Evolutionary conservation across 1,140 invertebrate genomes (phyloP).

Genomic region (Eriocheir sinensis): DNA sequence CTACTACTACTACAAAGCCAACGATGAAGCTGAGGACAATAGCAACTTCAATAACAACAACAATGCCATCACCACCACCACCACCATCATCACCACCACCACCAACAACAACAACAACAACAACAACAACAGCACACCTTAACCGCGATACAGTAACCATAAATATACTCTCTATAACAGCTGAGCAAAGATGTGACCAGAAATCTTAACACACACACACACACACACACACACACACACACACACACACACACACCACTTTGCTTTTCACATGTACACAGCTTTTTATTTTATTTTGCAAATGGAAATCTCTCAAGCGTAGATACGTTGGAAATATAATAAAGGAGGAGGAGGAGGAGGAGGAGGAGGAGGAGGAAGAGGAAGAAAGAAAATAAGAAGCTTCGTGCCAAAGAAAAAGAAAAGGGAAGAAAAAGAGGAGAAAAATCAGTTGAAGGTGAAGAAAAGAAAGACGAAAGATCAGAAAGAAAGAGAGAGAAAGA

Average conservation of each 20-base stretch:
- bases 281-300: background rate
- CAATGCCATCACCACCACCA: background rate
- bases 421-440: background rate
- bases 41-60: no score
- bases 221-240: slow-evolving; percentile 5
- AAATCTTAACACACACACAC: background rate
- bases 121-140: no score
- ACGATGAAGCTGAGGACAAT: no score
- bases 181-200: no score
- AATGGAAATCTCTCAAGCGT: background rate
- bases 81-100: no score
- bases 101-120: no score
- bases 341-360: background rate
- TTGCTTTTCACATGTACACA: background rate
- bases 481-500: background rate
- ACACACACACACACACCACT: background rate
- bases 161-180: no score
- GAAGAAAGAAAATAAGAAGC: background rate
- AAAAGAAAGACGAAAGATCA: no score
- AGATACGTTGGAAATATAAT: background rate
- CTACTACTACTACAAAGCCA: no score
- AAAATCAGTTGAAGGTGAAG: no score
- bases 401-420: no score
- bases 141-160: no score
- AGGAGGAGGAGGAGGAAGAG: background rate